phyloP scores from a whole-genome alignment of 2,113 vertebrate species.

The Sinocyclocheilus anophthalmus region DNA sequence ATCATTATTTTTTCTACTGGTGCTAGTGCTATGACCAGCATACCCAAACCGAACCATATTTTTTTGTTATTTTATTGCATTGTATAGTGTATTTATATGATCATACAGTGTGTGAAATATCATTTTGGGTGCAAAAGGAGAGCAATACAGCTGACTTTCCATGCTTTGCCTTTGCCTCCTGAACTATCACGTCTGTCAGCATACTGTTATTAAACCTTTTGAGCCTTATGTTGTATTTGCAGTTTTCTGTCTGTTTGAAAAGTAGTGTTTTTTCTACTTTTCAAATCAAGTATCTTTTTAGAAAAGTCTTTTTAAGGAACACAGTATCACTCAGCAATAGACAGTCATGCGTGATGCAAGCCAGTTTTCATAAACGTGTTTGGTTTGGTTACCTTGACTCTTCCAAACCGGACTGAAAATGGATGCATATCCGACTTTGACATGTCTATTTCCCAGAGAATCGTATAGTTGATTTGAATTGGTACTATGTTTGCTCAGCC shows the following conservation, averaged over 20 bases:
- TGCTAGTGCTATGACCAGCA: constrained; percentile 83
- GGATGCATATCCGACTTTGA: background rate
- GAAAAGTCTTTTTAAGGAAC: constrained; percentile 65
- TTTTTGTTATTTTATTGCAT: constrained; percentile 87
- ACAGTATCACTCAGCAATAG: constrained; percentile 61
- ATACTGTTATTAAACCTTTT: constrained; percentile 77
- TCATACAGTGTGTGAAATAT: constrained; percentile 86
- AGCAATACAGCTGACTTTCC: constrained; percentile 92
- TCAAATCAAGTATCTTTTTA: constrained; percentile 65
- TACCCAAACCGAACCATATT: constrained; percentile 83
- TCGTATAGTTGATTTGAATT: constrained; percentile 20
- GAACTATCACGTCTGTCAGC: constrained; percentile 78
- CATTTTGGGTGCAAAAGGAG: constrained; percentile 77
- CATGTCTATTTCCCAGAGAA: background rate
- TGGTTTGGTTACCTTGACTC: constrained; percentile 73
- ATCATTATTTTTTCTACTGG: constrained; percentile 88
- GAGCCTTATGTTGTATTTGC: constrained; percentile 77
- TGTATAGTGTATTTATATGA: constrained; percentile 97
- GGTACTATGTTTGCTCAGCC: constrained; percentile 38
- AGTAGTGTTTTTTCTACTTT: constrained; percentile 77
- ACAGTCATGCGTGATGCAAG: constrained; percentile 51
- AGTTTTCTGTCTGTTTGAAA: constrained; percentile 52
- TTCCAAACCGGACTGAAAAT: constrained; percentile 24
- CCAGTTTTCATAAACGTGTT: constrained; percentile 25
- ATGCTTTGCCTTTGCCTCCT: constrained; percentile 85